These are phyloP conservation scores for Siniperca knerii DNA, from an alignment of 2,113 vertebrate species.

Conservation along the genomic window DNA sequence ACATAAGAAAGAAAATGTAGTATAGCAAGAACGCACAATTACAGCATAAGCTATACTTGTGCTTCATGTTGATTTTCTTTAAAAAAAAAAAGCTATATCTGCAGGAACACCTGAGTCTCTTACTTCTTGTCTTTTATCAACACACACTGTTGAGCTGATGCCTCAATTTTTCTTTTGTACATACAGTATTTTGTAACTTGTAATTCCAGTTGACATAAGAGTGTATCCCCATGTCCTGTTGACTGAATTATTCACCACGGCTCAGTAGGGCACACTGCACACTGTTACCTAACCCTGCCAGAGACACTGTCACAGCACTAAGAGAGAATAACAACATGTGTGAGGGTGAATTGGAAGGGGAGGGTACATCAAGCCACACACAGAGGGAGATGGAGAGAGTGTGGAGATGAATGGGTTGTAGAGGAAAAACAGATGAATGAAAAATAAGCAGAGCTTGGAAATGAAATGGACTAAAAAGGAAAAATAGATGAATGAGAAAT, in stretches of 20 bases:
- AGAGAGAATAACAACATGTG: slow-evolving; percentile 53
- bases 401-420: slow-evolving; percentile 52
- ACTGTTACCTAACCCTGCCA: slow-evolving; percentile 63
- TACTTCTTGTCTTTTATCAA: neutral
- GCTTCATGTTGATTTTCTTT: slow-evolving; percentile 14
- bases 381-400: slow-evolving; percentile 17
- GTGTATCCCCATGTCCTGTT: slow-evolving; percentile 49
- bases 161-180: slow-evolving; percentile 34
- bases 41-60: neutral
- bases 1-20: neutral
- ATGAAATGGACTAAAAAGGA: slow-evolving; percentile 28
- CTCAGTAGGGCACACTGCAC: slow-evolving; percentile 55
- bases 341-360: slow-evolving; percentile 24
- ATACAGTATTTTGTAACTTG: slow-evolving; percentile 42
- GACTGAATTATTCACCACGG: slow-evolving; percentile 71
- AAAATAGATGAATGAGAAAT: slow-evolving; percentile 49
- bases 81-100: slow-evolving; percentile 12
- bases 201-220: slow-evolving; percentile 60
- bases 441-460: slow-evolving; percentile 38
- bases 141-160: neutral
- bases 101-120: neutral
- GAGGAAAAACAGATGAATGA: slow-evolving; percentile 57
- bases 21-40: neutral
- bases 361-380: slow-evolving; percentile 28
- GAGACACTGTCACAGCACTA: slow-evolving; percentile 49